Base-by-base conservation (phyloP, 2,113 vertebrate species). In the Irena cyanogastra region DNA sequence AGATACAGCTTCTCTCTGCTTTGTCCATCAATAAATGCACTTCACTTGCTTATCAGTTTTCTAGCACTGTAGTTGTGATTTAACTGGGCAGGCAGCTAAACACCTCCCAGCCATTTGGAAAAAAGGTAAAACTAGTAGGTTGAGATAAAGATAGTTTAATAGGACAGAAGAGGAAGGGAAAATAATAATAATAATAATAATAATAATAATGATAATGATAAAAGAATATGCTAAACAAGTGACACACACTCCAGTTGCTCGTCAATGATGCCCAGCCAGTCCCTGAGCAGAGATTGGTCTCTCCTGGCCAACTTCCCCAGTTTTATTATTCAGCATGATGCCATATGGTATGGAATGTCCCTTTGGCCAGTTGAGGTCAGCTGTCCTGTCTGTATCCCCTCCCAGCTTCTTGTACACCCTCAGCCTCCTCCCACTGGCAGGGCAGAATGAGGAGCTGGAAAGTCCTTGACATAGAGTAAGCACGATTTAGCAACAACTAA, bases 391-490 rank as follows among this genome's bases (percentile, higher is more conserved):
- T 89, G 23, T 13, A 12, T 44, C 28, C 15, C 17, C 28, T 70
- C 28, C 33, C 21, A 63, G 26, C 13, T 61, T 44, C 35, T 27
- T 63, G 17, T 27, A 20, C 49, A 54, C 7, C 16, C 4, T 4
- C 30, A 60, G 27, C 31, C 13, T 61, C 11, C 27, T 30, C 16
- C 49, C 0, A 0, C 27, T 70, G 37, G 11, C 57, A 76, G 30
- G 39, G 37, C 12, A n/a, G 24, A 19, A 6, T 20, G 44, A 70
- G 37, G 24, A 77, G 57, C 37, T 52, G 50, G 22, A 33, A 45
- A 53, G 39, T 57, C 44, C 44, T 71, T 65, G 50, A 45, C 5
- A 37, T 4, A 35, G 44, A 33, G 21, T 23, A 53, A 35, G 13
- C 6, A 31, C 17, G 41, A 9, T 26, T 53, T 27, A 59, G 15